Conservation (phyloP, 2,888 invertebrate genomes). For the Netelia virgata region DNA sequence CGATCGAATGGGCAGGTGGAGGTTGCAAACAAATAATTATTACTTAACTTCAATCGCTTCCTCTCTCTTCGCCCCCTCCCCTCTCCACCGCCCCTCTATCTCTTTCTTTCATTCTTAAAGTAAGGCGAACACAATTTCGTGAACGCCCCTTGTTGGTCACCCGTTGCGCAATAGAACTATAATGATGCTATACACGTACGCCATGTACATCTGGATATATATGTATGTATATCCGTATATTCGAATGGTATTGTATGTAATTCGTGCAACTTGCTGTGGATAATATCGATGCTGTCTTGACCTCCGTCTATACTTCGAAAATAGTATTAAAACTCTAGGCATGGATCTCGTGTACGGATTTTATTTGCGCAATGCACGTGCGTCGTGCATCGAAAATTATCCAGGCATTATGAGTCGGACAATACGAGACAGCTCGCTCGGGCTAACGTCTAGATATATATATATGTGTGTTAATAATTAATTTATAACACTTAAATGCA, state of each 20-base stretch:
- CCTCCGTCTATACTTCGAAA: not conserved
- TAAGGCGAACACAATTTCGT: constrained; percentile 15
- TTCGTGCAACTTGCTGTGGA: constrained; percentile 2
- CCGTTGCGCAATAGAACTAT: constrained; percentile 44
- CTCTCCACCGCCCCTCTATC: not conserved
- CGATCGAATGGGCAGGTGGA: not conserved
- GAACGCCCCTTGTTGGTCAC: not conserved
- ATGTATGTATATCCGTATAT: not conserved
- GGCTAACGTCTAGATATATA: not conserved
- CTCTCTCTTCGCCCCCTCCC: not conserved
- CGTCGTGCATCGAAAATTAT: constrained; percentile 41
- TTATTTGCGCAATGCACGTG: constrained; percentile 42
- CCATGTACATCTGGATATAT: not conserved
- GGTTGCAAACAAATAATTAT: constrained; percentile 18
- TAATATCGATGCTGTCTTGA: constrained; percentile 20
- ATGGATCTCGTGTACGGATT: constrained; percentile 44
- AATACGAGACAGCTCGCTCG: constrained; percentile 19
- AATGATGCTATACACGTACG: constrained; percentile 17
- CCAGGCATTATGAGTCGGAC: not conserved
- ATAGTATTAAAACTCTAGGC: constrained; percentile 43
- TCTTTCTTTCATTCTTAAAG: constrained; percentile 5
- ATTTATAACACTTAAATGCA: too few relatives aligned
- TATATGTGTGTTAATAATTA: not conserved
- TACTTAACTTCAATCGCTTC: not conserved
- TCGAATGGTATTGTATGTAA: constrained; percentile 1